These are phyloP conservation scores for Diachasmimorpha longicaudata DNA, from an alignment of 1,140 invertebrate species.

Conservation along the genomic window DNA sequence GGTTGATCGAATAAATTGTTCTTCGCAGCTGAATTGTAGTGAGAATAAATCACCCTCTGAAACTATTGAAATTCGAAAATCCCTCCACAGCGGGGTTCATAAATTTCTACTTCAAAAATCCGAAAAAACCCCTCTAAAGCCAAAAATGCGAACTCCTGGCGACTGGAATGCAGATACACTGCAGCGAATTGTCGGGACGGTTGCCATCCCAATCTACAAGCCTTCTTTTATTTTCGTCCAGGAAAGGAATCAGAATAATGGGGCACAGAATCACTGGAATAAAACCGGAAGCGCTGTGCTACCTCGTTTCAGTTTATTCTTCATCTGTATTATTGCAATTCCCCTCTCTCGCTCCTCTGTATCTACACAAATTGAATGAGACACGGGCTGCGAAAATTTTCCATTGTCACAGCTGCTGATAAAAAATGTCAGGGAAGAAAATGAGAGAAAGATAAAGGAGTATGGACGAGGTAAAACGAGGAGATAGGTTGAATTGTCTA, in stretches of 20 bases:
- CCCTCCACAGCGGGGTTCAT: not conserved
- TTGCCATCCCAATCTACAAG: not conserved
- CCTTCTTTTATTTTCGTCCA: not conserved
- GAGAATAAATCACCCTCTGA: not conserved
- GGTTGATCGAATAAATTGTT: too few relatives aligned
- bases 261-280: not conserved
- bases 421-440: not conserved
- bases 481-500: not conserved
- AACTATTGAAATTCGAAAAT: not conserved
- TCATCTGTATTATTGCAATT: not conserved
- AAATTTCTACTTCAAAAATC: not conserved
- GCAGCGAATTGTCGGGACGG: not conserved
- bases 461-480: not conserved
- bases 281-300: not conserved
- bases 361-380: not conserved
- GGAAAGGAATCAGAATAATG: slow-evolving; percentile 4
- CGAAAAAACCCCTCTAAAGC: not conserved
- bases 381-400: not conserved
- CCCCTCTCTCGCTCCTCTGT: not conserved
- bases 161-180: not conserved
- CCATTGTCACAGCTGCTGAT: not conserved
- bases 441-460: not conserved
- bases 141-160: not conserved
- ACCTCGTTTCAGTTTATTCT: not conserved
- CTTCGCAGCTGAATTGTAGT: not conserved